Evolutionary conservation across 2,797 vertebrate species (phyloP).

Genomic region (Enteromius afrohamiltoni): DNA sequence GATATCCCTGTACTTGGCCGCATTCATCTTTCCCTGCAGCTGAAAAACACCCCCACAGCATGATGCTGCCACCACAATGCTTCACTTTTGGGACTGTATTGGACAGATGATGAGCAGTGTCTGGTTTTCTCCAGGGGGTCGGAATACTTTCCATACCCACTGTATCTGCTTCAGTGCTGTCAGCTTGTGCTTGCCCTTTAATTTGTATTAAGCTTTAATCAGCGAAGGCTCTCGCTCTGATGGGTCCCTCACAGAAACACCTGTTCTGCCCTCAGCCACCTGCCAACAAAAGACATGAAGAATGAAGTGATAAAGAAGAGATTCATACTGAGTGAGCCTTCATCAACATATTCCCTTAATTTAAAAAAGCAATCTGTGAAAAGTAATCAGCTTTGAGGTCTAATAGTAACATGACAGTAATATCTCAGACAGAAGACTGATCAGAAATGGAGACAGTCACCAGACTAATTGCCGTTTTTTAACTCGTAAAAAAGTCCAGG

Average conservation of each 20-base stretch:
- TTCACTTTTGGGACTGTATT: no score
- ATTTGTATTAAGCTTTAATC: constrained; percentile 16
- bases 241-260: background rate
- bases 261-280: constrained; percentile 18
- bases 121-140: no score
- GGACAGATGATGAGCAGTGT: no score
- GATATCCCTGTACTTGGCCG: no score
- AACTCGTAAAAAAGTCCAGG: background rate
- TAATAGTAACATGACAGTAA: no score
- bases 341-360: background rate
- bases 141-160: no score
- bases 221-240: background rate
- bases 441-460: background rate
- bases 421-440: background rate
- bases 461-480: background rate
- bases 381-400: background rate
- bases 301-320: background rate
- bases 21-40: no score
- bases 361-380: background rate
- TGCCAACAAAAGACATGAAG: background rate
- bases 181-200: background rate
- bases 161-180: background rate
- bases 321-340: background rate
- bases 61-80: no score
- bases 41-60: no score